Evolutionary conservation across 2,888 invertebrate species (phyloP).

Genomic region (Lasius fuliginosus): DNA sequence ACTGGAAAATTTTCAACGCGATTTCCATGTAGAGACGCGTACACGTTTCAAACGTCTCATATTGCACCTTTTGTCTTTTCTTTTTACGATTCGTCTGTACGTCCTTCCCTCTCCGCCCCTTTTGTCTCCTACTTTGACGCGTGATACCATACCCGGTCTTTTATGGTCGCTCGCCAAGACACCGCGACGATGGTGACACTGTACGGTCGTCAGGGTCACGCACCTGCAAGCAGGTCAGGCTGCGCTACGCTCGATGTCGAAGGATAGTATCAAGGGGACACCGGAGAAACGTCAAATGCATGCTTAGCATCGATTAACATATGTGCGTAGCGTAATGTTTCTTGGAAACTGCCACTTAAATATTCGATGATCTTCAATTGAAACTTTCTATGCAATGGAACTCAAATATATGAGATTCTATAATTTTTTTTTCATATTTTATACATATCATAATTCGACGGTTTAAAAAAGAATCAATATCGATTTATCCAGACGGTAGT

Average conservation of each 20-base stretch:
- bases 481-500: neutral
- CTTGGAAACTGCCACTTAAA: neutral
- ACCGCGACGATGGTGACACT: constrained; percentile 49
- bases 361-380: neutral
- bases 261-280: constrained; percentile 14
- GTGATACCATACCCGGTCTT: constrained; percentile 14
- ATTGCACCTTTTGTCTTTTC: constrained; percentile 25
- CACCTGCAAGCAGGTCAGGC: constrained; percentile 54
- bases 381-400: too few species aligned
- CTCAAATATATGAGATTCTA: neutral
- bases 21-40: constrained; percentile 14
- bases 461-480: neutral
- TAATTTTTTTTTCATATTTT: constrained; percentile 6
- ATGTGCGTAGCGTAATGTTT: constrained; percentile 8
- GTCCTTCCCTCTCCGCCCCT: neutral
- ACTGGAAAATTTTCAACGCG: constrained; percentile 15
- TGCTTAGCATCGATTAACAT: constrained; percentile 11
- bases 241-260: constrained; percentile 22
- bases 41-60: constrained; percentile 8
- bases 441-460: neutral
- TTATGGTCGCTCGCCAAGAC: constrained; percentile 53
- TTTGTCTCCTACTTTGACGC: constrained; percentile 3
- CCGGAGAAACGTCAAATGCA: neutral
- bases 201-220: constrained; percentile 54
- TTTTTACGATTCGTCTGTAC: constrained; percentile 44